Base-by-base conservation (phyloP, 2,888 invertebrate genomes). In the Chalcosyrphus nemorum region DNA sequence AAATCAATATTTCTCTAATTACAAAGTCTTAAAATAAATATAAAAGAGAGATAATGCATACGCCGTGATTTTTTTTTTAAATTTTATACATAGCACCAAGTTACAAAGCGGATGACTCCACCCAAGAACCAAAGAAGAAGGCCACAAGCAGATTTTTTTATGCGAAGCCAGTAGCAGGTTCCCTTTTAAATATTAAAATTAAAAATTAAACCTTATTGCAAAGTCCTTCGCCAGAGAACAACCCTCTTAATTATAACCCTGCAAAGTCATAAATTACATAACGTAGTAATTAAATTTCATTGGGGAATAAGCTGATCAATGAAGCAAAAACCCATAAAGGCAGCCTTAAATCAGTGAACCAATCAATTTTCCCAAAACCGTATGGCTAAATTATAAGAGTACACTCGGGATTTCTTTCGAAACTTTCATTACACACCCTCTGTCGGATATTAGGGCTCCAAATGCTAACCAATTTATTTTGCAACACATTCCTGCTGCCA, bases 261-360 rank as follows among this genome's bases (percentile, higher is more conserved):
- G 32, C 32, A 45, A 65, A 38, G 71, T 52, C 32, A 77, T 77
- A 77, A 66, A 82, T 82, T 72, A 82, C 59, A 54, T 59, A 29
- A 75, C 50, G 71, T 54, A 59, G 76, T 81, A 71, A 77, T 82
- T 77, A 77, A 82, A 77, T 82, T 82, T 72, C 77, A 66, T 59
- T 72, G 54, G 65, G 71, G 77, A 71, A 61, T 72, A 72, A 66
- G 59, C 66, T 52, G 66, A 82, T 82, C 71, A 82, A 76, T 82
- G 65, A 65, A 71, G 47, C 59, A 43, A 43, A n/a, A 32, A 52
- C 43, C 81, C 81, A 57, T 61, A 24, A 38, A 59, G 50, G 59
- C 47, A 54, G 61, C 43, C 54, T 54, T 61, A 76, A 76, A 81
- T 61, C 76, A 76, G 59, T 76, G 71, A 76, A 71, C 71, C 81